phyloP scores from a whole-genome alignment of 2,797 vertebrate species.

The Nyctalus aviator region DNA sequence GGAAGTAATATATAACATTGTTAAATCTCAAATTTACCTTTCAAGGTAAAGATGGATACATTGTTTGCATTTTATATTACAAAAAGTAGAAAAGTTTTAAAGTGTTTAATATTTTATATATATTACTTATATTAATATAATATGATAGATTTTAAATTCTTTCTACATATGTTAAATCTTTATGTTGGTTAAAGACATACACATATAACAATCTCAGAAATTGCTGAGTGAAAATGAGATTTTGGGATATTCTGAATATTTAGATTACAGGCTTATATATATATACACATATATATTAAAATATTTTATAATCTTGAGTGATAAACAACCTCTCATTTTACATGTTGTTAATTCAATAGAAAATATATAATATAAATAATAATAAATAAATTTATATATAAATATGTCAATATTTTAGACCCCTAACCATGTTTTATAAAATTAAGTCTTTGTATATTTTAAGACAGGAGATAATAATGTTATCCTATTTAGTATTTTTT shows the following conservation, averaged over 20 bases:
- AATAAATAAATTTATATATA: background rate
- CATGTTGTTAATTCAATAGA: background rate
- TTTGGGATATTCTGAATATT: conserved; percentile 13
- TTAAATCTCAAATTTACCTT: conserved; percentile 7
- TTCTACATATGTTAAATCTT: conserved; percentile 16
- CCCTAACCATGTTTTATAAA: background rate
- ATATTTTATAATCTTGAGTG: background rate
- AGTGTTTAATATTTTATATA: background rate
- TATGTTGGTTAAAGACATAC: background rate
- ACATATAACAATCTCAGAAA: conserved; percentile 11
- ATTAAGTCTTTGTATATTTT: background rate
- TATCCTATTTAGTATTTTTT: background rate
- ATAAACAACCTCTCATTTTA: background rate
- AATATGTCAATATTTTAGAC: background rate
- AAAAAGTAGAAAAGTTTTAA: background rate
- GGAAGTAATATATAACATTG: background rate
- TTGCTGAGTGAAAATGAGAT: background rate
- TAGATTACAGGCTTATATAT: background rate
- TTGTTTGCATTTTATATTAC: background rate
- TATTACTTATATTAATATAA: background rate
- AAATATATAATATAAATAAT: background rate
- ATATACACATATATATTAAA: background rate
- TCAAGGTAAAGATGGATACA: background rate
- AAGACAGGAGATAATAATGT: background rate
- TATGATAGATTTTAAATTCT: background rate